These are phyloP conservation scores for Tricholaema leucomelas DNA, from an alignment of 2,113 vertebrate species.

Conservation along the genomic window DNA sequence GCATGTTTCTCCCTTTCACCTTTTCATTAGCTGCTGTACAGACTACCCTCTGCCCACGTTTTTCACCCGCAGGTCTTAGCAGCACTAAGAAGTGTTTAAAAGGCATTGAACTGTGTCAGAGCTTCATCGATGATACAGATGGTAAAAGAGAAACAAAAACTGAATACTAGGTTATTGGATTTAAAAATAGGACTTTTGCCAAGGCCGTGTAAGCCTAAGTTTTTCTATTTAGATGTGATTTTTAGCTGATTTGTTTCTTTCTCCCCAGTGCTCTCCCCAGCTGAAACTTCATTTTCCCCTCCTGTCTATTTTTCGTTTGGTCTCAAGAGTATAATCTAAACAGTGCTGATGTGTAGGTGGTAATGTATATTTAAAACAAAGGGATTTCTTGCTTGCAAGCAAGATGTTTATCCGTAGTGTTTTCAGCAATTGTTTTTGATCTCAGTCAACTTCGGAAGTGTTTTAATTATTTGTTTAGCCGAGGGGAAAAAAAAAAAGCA, in stretches of 20 bases:
- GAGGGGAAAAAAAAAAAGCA: neutral
- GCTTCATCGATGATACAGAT: neutral
- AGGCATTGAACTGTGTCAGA: neutral
- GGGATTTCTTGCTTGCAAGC: neutral
- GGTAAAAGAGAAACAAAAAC: neutral
- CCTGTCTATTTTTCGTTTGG: neutral
- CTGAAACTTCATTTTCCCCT: neutral
- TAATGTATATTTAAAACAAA: neutral
- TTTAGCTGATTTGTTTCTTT: neutral
- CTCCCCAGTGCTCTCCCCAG: neutral
- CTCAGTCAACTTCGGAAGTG: neutral
- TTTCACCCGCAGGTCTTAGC: neutral
- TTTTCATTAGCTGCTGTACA: neutral
- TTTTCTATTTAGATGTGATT: neutral
- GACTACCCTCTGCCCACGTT: slow-evolving; percentile 38
- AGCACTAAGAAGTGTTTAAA: neutral
- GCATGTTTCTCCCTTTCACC: neutral
- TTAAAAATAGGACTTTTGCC: neutral
- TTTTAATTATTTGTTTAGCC: neutral
- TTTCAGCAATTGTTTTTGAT: neutral
- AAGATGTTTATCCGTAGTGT: neutral
- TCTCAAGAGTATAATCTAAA: neutral
- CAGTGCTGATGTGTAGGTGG: neutral
- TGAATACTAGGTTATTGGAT: neutral
- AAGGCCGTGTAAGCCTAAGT: neutral